Evolutionary conservation across 1,140 invertebrate species (phyloP), one percentile per base, ranked within the genome.

Genomic region (Portunus trituberculatus): DNA sequence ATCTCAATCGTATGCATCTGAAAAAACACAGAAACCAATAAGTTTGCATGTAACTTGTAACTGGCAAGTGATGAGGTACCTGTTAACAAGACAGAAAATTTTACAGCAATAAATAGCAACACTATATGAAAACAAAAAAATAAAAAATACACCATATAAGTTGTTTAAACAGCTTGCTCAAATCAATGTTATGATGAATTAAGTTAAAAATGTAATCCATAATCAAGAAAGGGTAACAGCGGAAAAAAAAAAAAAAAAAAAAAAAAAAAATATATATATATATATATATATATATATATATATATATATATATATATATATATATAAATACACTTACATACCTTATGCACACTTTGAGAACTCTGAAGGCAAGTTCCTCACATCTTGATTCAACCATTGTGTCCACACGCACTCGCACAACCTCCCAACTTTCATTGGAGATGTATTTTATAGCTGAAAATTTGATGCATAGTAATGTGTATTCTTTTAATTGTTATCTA

Each of bases 301-400:
- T n/a, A n/a, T n/a, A n/a, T n/a, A n/a, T n/a, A n/a, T n/a, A n/a
- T n/a, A 94, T 14, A 67, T 52, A 39, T 14, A 10, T 29, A n/a
- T n/a, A 32, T 25, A 88, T 10, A 8, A 45, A 16, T 31, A 28
- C 31, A n/a, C 6, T 16, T 48, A 87, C 94, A 88, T 89, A 97
- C 93, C 97, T 97, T 12, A 97, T 96, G 94, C 97, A 97, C 25
- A 97, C 97, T 83, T 97, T 97, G 45, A 97, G 97, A 96, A 97
- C 97, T 96, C 97, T 97, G 46, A 97, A 97, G 95, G 97, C 97
- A 95, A 97, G 97, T 96, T 97, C 97, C 96, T 97, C 97, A 97
- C 97, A 97, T 95, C 97, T 97, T 93, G 97, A 97, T 96, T 97
- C 97, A 96, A 97, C 97, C 93, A 97, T 97, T 96, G 97, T 97